Conservation (phyloP, 2,888 invertebrate species). For the Sicus ferrugineus region DNA sequence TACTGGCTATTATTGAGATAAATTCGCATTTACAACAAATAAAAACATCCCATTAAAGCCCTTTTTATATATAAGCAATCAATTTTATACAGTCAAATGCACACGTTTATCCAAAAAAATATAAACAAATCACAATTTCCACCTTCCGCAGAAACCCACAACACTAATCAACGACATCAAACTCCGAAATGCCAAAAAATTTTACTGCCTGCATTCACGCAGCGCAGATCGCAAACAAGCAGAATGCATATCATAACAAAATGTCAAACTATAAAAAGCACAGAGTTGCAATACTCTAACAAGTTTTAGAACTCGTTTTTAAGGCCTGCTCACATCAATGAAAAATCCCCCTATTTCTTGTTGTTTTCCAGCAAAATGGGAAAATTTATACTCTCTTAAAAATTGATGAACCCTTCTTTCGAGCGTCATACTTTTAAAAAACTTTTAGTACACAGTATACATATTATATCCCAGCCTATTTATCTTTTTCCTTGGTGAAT, state of each 20-base stretch:
- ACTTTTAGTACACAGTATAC: too few relatives aligned
- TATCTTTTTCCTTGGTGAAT: too few relatives aligned
- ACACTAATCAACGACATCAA: slow-evolving; percentile 14
- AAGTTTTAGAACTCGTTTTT: too few relatives aligned
- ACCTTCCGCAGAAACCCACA: neutral
- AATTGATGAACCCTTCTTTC: too few relatives aligned
- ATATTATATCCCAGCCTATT: too few relatives aligned
- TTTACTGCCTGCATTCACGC: neutral
- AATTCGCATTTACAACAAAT: neutral
- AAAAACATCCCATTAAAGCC: neutral
- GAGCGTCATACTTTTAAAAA: too few relatives aligned
- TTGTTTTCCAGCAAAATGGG: too few relatives aligned
- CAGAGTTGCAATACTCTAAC: neutral
- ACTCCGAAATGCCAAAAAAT: slow-evolving; percentile 30
- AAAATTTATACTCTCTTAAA: too few relatives aligned
- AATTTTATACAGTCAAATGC: slow-evolving; percentile 15
- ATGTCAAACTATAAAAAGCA: neutral
- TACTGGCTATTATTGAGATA: neutral
- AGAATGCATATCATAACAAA: neutral
- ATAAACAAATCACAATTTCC: slow-evolving; percentile 15
- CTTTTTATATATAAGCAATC: neutral
- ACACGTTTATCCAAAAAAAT: slow-evolving; percentile 5
- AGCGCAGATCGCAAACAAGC: neutral
- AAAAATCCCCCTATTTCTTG: too few relatives aligned
- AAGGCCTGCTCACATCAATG: too few relatives aligned